These are phyloP conservation scores for Agrotis puta DNA, from an alignment of 2,888 invertebrate genomes.

Conservation along the genomic window DNA sequence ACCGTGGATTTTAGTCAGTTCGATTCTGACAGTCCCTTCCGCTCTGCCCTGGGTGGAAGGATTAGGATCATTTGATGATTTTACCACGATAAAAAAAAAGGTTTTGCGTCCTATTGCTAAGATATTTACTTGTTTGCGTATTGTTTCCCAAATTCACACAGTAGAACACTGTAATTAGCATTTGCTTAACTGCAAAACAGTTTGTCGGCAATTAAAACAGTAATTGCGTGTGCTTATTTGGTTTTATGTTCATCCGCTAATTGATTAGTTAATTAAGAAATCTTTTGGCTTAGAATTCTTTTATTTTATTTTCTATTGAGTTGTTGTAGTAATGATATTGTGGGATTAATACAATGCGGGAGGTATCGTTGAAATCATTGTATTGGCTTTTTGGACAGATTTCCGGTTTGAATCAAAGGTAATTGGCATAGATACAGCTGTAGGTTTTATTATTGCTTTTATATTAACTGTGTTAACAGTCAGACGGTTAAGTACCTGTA, in stretches of 20 bases:
- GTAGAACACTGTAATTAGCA: not conserved
- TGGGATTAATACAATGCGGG: conserved; percentile 2
- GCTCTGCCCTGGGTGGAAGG: no score
- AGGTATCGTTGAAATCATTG: not conserved
- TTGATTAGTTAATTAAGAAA: not conserved
- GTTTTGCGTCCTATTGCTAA: not conserved
- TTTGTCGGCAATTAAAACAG: conserved; percentile 1
- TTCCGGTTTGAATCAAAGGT: not conserved
- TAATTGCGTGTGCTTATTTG: not conserved
- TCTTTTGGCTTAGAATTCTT: not conserved
- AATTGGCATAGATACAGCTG: not conserved
- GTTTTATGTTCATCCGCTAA: conserved; percentile 4
- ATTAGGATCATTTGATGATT: no score
- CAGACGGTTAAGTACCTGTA: no score
- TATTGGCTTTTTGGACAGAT: conserved; percentile 8
- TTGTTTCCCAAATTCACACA: not conserved
- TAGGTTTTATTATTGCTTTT: not conserved
- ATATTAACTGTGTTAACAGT: no score
- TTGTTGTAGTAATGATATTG: not conserved
- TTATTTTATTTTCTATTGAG: conserved; percentile 1
- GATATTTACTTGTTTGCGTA: not conserved
- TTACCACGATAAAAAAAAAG: no score
- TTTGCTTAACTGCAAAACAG: not conserved
- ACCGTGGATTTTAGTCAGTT: no score
- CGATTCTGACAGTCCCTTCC: no score